Evolutionary conservation across 2,888 invertebrate genomes (phyloP), one percentile per base, ranked within the genome.

Genomic region (Caenorhabditis sp.): DNA sequence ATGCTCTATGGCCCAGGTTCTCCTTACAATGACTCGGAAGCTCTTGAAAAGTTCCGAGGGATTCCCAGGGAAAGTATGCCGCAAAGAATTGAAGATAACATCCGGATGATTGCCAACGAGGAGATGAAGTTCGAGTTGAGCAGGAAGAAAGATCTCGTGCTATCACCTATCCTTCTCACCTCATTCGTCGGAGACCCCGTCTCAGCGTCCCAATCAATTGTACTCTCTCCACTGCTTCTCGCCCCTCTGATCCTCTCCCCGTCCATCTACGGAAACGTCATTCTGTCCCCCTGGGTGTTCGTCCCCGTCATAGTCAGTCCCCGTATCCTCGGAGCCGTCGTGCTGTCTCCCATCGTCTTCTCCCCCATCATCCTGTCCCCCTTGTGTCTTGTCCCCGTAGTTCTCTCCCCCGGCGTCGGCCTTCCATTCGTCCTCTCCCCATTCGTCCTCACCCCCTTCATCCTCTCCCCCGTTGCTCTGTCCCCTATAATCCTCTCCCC

Each of bases 361-460:
- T 67, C 76, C 5, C 88, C 86, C 1, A 56, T 81, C 35, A 80
- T 87, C 24, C 77, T 87, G 40, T 65, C 74, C 1, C 87, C 85
- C 4, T 53, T 84, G 5, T 83, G 78, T 18, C n/a, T 85, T 35
- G 74, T 68, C 3, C 88, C 88, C 0, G 53, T 88, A 0, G 72
- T 85, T n/a, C 62, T 86, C 8, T 76, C 79, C 1, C 83, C 78
- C 13, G 69, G 60, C 13, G 78, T 79, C 6, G 79, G 80, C 13
- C 76, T 83, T 15, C 85, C 84, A 1, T 69, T 86, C n/a, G 70
- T 87, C 9, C 79, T 88, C 0, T 88, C 88, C 0, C 88, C 88
- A 4, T 85, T 85, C 50, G 58, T 85, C 2, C 24, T 85, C 1
- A 53, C 81, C 9, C 88, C 88, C 0, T 72, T 87, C 26, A 83